phyloP scores from a whole-genome alignment of 2,797 vertebrate species.

The Sylvia borin region DNA sequence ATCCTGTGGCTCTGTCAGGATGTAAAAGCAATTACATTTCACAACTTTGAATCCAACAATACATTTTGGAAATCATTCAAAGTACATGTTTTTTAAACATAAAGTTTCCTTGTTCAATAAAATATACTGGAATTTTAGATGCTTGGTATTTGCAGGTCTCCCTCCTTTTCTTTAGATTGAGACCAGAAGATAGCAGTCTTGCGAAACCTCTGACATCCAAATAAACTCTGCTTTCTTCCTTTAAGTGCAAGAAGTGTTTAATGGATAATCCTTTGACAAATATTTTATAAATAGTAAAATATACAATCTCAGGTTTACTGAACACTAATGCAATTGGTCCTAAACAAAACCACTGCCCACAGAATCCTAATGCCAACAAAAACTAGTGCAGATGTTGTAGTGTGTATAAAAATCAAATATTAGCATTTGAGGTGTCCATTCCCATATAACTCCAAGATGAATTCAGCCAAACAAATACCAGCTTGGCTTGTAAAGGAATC shows the following conservation, averaged over 20 bases:
- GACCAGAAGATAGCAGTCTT: background rate
- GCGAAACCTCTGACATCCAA: background rate
- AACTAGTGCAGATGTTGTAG: background rate
- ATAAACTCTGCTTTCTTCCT: constrained; percentile 5
- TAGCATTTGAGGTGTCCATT: constrained; percentile 11
- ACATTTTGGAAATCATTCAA: constrained; percentile 16
- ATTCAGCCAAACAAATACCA: constrained; percentile 35
- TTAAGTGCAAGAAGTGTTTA: background rate
- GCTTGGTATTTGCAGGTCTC: background rate
- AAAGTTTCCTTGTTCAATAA: constrained; percentile 1
- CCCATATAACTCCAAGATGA: background rate
- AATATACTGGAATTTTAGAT: constrained; percentile 22
- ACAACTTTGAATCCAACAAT: constrained; percentile 10
- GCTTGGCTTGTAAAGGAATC: constrained; percentile 44
- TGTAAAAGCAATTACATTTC: constrained; percentile 44
- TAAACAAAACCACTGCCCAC: background rate
- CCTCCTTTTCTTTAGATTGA: background rate
- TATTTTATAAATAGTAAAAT: background rate
- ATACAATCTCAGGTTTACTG: background rate
- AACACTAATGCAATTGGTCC: background rate
- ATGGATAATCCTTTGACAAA: background rate
- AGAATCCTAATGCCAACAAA: background rate
- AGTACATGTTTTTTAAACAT: background rate
- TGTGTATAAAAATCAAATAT: background rate
- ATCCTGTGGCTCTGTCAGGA: constrained; percentile 7